A percentile compares a stretch with the other conserved stretches of the same genome.
These are phyloP conservation scores for Malachius bipustulatus DNA, from an alignment of 2,888 invertebrate species.

Conservation along the genomic window DNA sequence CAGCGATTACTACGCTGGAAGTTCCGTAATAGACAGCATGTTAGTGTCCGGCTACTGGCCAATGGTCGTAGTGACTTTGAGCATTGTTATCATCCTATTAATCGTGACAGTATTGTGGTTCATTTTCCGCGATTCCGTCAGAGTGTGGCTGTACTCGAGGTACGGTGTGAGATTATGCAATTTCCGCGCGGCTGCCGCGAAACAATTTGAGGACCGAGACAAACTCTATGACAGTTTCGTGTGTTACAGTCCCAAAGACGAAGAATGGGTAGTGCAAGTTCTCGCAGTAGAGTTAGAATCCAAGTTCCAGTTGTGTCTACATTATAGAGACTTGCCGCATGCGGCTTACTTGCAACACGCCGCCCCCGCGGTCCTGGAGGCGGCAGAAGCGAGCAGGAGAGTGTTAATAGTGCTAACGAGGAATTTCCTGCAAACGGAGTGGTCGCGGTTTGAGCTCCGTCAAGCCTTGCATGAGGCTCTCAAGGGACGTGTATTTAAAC, in stretches of 20 bases:
- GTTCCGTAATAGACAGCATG: conserved; percentile 71
- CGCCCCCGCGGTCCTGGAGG: conserved; percentile 70
- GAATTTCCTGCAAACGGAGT: conserved; percentile 85
- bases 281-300: conserved; percentile 77
- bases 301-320: conserved; percentile 75
- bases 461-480: conserved; percentile 82
- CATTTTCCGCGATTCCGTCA: conserved; percentile 73
- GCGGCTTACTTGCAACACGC: conserved; percentile 47
- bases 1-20: conserved; percentile 76
- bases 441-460: conserved; percentile 84
- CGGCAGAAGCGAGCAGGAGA: conserved; percentile 76
- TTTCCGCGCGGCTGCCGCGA: conserved; percentile 51
- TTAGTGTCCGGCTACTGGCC: conserved; percentile 76
- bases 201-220: conserved; percentile 62
- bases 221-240: conserved; percentile 88
- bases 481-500: conserved; percentile 70
- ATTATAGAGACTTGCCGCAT: conserved; percentile 75
- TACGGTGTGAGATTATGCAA: conserved; percentile 74
- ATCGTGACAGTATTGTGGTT: conserved; percentile 67
- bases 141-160: conserved; percentile 78
- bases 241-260: conserved; percentile 84
- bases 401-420: conserved; percentile 79
- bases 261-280: conserved; percentile 76
- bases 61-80: conserved; percentile 67
- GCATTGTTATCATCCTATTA: conserved; percentile 63